Conservation (phyloP, 1,140 invertebrate species). For the Brachionus rotundiformis region DNA sequence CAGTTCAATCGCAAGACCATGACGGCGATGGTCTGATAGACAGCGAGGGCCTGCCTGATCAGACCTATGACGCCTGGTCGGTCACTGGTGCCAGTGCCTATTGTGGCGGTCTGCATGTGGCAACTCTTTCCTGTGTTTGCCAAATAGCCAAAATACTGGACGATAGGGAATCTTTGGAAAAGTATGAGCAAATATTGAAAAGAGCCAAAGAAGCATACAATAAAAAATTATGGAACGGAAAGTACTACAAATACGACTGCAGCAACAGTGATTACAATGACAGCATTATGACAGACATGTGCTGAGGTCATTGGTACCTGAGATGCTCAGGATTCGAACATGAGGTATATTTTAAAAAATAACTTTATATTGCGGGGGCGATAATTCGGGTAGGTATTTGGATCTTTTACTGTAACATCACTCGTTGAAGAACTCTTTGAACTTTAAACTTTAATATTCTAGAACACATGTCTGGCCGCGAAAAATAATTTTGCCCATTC, state of each 20-base stretch:
- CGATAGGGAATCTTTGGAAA: slow-evolving; percentile 68
- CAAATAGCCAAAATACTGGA: slow-evolving; percentile 75
- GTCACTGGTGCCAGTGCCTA: slow-evolving; percentile 87
- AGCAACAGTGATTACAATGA: slow-evolving; percentile 68
- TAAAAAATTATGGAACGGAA: slow-evolving; percentile 84
- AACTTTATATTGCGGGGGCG: no score
- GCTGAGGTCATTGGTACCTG: slow-evolving; percentile 86
- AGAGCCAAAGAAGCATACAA: slow-evolving; percentile 75
- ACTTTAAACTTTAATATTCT: no score
- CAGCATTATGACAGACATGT: slow-evolving; percentile 85
- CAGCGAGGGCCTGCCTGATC: slow-evolving; percentile 82
- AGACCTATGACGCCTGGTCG: slow-evolving; percentile 88
- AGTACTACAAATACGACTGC: slow-evolving; percentile 81
- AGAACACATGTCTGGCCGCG: no score
- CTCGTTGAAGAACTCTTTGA: no score
- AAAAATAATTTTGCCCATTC: no score
- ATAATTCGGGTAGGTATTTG: no score
- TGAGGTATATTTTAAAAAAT: no score
- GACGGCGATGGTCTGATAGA: slow-evolving; percentile 88
- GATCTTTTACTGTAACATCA: no score
- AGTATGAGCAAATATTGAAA: slow-evolving; percentile 72
- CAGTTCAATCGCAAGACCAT: slow-evolving; percentile 72
- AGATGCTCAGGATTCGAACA: slow-evolving; percentile 66
- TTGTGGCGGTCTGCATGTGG: slow-evolving; percentile 86
- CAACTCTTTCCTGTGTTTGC: slow-evolving; percentile 72